phyloP scores from a whole-genome alignment of 2,113 vertebrate genomes.

The Clinocottus analis region DNA sequence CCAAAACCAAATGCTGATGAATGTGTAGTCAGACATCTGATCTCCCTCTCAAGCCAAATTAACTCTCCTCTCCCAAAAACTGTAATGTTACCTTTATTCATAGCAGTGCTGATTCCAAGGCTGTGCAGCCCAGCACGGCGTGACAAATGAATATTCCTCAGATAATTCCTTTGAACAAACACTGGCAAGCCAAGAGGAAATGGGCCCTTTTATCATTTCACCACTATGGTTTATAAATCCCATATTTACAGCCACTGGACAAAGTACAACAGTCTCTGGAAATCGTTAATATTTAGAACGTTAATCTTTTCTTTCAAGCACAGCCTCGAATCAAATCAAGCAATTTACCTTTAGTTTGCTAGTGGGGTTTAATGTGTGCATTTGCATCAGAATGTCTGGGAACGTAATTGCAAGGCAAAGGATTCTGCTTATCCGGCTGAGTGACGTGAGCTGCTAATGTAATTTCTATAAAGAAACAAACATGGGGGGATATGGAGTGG shows the following conservation, averaged over 20 bases:
- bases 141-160: conserved; percentile 75
- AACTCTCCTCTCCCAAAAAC: conserved; percentile 49
- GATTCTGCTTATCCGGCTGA: conserved; percentile 37
- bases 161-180: conserved; percentile 67
- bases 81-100: conserved; percentile 63
- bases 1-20: conserved; percentile 48
- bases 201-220: conserved; percentile 35
- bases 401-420: conserved; percentile 30
- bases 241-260: conserved; percentile 32
- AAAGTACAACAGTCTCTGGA: conserved; percentile 16
- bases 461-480: conserved; percentile 37
- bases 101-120: conserved; percentile 60
- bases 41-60: conserved; percentile 48
- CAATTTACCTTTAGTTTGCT: conserved; percentile 6
- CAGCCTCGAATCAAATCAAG: conserved; percentile 41
- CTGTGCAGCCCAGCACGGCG: conserved; percentile 49
- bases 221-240: conserved; percentile 40
- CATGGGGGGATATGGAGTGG: conserved; percentile 26
- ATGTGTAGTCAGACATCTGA: conserved; percentile 63
- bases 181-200: conserved; percentile 55
- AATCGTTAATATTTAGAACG: neutral
- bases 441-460: conserved; percentile 44
- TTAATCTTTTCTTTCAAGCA: conserved; percentile 33
- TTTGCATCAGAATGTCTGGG: conserved; percentile 3
- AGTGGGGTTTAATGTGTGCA: neutral